Evolutionary conservation across 64 coral and sea anemone genomes (phyloP).

Genomic region (Pocillopora verrucosa): DNA sequence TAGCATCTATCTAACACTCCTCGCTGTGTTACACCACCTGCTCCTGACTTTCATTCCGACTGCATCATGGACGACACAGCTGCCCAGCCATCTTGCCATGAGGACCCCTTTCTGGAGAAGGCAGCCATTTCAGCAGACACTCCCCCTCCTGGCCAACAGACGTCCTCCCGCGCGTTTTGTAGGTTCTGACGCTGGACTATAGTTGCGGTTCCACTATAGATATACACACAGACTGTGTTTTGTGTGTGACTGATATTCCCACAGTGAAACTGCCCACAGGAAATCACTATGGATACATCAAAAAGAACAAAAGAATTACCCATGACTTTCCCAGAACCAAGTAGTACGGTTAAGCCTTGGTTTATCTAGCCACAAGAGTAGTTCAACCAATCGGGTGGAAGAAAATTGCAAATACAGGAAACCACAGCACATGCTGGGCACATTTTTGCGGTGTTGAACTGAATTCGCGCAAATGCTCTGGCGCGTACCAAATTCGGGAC

Average conservation of each 20-base stretch:
- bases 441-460: not conserved
- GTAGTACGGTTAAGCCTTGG: constrained; percentile 17
- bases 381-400: not conserved
- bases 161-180: too few relatives aligned
- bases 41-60: too few relatives aligned
- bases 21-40: too few relatives aligned
- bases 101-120: too few relatives aligned
- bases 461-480: not conserved
- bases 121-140: too few relatives aligned
- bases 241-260: constrained; percentile 15
- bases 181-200: too few relatives aligned
- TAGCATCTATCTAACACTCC: too few relatives aligned
- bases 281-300: constrained; percentile 41
- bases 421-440: constrained; percentile 9
- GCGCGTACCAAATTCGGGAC: not conserved
- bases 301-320: constrained; percentile 25
- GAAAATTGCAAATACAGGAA: not conserved
- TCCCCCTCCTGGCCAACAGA: too few relatives aligned
- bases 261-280: constrained; percentile 10
- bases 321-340: constrained; percentile 27
- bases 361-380: constrained; percentile 34
- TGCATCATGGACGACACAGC: too few relatives aligned
- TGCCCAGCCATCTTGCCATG: too few relatives aligned
- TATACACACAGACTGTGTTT: constrained; percentile 15
- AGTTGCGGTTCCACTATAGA: not conserved